Evolutionary conservation across 1,140 invertebrate genomes (phyloP), one percentile per base, ranked within the genome.

Genomic region (Alviniconcha marisindica): DNA sequence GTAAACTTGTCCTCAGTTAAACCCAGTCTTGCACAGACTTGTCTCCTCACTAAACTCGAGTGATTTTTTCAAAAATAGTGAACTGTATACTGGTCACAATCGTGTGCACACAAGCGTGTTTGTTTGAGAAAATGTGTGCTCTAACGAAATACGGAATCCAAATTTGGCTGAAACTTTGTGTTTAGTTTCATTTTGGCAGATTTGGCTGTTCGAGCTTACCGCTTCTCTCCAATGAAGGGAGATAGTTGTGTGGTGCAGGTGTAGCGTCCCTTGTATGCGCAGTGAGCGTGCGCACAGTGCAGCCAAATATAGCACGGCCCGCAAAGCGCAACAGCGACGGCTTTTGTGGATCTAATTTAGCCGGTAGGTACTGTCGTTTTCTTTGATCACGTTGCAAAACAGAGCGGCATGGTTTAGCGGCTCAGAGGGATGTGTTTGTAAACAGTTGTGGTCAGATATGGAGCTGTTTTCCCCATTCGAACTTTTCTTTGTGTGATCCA

Each of bases 401-500:
- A 5, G 7, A 10, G 44, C 44, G 18, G 44, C 5, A 48, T 18
- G 44, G 7, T 48, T 48, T 48, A 48, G 5, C 44, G 44, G 18
- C 44, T 48, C 44, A 48, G 44, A 10, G 18, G 44, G 18, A 10
- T 48, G 44, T 48, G 18, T 48, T 48, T 48, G 44, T 48, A 48
- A 48, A 48, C 44, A 48, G 5, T 18, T 5, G 5, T 48, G 44
- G 18, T 48, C 44, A 10, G 44, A 48, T 48, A 48, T 48, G 44
- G 18, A 10, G 44, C 44, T 10, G 44, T 48, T 48, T 48, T 48
- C 7, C 44, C 18, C 44, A 48, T 10, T 10, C 18, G 44, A 48
- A 48, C 40, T 42, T 69, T 66, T 36, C 31, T 78, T 80, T 80
- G 78, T 80, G 78, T 76, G 36, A 80, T 80, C 78, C 78, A 80